Evolutionary conservation across 2,888 invertebrate genomes (phyloP).

Genomic region (Gymnosoma rotundatum): DNA sequence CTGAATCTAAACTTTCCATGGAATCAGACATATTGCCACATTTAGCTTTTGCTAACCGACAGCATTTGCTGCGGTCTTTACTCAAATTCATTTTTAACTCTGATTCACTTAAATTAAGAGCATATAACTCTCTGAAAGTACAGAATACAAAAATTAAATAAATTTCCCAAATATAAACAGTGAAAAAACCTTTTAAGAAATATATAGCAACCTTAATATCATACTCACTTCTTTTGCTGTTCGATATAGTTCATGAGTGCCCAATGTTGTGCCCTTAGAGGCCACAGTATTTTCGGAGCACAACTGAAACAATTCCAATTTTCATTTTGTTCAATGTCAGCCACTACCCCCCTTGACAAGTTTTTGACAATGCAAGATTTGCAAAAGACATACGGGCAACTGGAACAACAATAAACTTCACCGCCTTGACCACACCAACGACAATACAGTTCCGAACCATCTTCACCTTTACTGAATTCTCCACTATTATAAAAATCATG

Average conservation of each 20-base stretch:
- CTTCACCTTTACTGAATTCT: constrained; percentile 91
- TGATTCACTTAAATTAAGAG: constrained; percentile 75
- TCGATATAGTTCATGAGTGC: constrained; percentile 87
- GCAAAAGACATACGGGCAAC: constrained; percentile 89
- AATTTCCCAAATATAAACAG: no score
- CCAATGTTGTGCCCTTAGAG: constrained; percentile 87
- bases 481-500: constrained; percentile 91
- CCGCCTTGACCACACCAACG: constrained; percentile 93
- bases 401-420: constrained; percentile 90
- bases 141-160: background rate
- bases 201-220: background rate
- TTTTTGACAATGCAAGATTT: constrained; percentile 90
- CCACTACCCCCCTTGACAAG: constrained; percentile 86
- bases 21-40: constrained; percentile 78
- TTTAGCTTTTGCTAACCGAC: constrained; percentile 77
- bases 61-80: constrained; percentile 79
- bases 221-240: constrained; percentile 83
- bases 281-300: constrained; percentile 86
- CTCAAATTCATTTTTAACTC: constrained; percentile 75
- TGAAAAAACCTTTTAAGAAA: no score
- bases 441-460: constrained; percentile 91
- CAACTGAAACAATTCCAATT: constrained; percentile 92
- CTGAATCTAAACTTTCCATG: constrained; percentile 78
- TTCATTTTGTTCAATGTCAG: constrained; percentile 89
- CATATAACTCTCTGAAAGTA: constrained; percentile 74